These are phyloP conservation scores for Albula glossodonta DNA, from an alignment of 2,113 vertebrate species.

Conservation along the genomic window DNA sequence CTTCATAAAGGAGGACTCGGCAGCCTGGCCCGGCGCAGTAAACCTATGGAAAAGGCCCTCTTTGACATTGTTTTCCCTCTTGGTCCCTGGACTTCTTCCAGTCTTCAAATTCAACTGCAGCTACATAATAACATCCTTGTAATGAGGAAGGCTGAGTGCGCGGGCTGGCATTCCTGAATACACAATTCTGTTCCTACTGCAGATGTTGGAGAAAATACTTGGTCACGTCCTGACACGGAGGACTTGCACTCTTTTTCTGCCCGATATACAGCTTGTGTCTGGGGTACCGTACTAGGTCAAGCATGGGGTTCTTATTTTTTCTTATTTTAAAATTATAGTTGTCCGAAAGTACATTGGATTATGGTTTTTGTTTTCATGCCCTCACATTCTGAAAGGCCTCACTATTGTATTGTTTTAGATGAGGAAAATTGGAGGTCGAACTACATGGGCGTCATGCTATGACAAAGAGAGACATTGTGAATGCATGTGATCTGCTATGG, in stretches of 20 bases:
- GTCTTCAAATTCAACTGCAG: conserved; percentile 43
- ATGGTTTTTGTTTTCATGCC: conserved; percentile 26
- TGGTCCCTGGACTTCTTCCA: conserved; percentile 40
- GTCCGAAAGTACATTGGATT: not conserved
- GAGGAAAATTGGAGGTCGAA: conserved; percentile 36
- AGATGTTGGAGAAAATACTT: conserved; percentile 45
- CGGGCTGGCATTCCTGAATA: conserved; percentile 56
- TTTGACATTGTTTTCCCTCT: conserved; percentile 53
- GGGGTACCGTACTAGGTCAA: not conserved
- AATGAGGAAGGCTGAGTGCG: conserved; percentile 42
- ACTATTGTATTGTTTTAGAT: conserved; percentile 46
- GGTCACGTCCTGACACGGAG: conserved; percentile 19
- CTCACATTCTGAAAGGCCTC: conserved; percentile 38
- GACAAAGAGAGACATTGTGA: conserved; percentile 57
- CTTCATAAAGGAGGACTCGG: not conserved
- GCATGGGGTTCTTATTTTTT: not conserved
- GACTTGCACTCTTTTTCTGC: conserved; percentile 29
- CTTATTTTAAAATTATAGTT: not conserved
- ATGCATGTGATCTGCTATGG: conserved; percentile 24
- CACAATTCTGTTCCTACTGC: conserved; percentile 47
- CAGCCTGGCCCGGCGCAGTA: conserved; percentile 28
- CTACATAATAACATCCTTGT: conserved; percentile 56
- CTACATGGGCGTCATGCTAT: conserved; percentile 18
- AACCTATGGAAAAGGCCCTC: conserved; percentile 48
- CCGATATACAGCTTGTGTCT: conserved; percentile 31